A percentile compares a stretch with the other conserved stretches of the same genome.
phyloP scores from a whole-genome alignment of 2,797 vertebrate species.

The Aplochiton taeniatus region DNA sequence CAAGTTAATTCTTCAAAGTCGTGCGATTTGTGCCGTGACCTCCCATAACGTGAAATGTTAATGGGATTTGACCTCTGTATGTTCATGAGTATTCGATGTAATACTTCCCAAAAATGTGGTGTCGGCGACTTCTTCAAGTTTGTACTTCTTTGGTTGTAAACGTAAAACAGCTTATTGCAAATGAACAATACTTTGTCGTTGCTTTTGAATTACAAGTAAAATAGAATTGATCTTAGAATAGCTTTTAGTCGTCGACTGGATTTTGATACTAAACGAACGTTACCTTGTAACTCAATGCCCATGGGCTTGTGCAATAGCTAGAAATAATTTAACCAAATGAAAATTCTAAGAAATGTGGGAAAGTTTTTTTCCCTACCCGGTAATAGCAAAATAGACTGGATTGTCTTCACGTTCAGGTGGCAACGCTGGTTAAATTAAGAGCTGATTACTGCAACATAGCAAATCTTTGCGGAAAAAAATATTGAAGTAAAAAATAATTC shows the following conservation, averaged over 20 bases:
- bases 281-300: too few species aligned
- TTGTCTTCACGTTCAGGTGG: conserved; percentile 48
- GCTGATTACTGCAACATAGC: background rate
- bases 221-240: background rate
- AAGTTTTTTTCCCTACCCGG: too few species aligned
- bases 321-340: too few species aligned
- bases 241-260: background rate
- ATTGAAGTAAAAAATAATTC: too few species aligned
- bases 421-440: conserved; percentile 22
- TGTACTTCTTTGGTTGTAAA: conserved; percentile 14
- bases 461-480: conserved; percentile 7
- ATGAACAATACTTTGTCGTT: background rate
- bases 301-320: too few species aligned
- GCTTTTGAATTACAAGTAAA: background rate
- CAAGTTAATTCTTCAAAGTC: conserved; percentile 96
- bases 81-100: conserved; percentile 94
- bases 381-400: conserved; percentile 13
- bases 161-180: conserved; percentile 24
- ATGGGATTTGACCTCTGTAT: conserved; percentile 99
- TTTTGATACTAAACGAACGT: too few species aligned
- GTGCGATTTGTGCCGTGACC: conserved; percentile 97
- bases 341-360: too few species aligned
- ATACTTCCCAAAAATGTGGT: conserved; percentile 60
- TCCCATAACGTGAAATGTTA: conserved; percentile 98
- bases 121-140: conserved; percentile 37